phyloP scores from a whole-genome alignment of 2,113 vertebrate species.

The Thomomys bottae region DNA sequence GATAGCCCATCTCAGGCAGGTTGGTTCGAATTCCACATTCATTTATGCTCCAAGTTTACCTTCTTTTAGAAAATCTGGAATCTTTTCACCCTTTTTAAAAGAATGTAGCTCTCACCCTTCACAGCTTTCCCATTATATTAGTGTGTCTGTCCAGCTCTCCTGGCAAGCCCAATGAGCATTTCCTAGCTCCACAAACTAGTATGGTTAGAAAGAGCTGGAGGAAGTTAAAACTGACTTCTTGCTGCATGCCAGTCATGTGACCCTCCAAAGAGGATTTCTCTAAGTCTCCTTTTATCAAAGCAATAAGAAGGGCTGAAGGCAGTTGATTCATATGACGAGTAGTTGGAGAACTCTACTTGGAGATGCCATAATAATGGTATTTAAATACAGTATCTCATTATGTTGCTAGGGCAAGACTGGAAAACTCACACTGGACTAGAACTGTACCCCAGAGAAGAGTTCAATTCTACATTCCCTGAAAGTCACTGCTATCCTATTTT shows the following conservation, averaged over 20 bases:
- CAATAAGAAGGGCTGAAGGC: not conserved
- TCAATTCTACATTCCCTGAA: not conserved
- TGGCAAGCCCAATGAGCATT: not conserved
- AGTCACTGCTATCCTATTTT: not conserved
- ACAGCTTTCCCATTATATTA: slow-evolving; percentile 54
- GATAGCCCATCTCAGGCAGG: not conserved
- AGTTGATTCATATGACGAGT: not conserved
- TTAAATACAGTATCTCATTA: not conserved
- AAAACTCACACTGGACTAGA: not conserved
- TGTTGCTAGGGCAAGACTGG: not conserved
- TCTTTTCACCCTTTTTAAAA: slow-evolving; percentile 51
- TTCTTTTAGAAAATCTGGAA: slow-evolving; percentile 3
- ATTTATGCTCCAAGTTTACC: slow-evolving; percentile 23
- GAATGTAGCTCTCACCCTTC: slow-evolving; percentile 31
- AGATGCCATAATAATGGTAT: not conserved
- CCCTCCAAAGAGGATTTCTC: not conserved
- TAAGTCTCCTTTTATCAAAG: slow-evolving; percentile 28
- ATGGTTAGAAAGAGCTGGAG: not conserved
- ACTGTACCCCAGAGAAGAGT: not conserved
- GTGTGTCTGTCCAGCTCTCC: slow-evolving; percentile 7
- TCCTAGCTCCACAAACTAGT: not conserved
- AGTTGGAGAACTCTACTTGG: slow-evolving; percentile 1
- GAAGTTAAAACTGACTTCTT: not conserved
- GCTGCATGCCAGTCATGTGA: not conserved
- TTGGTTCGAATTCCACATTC: slow-evolving; percentile 24